A percentile compares a stretch with the other conserved stretches of the same genome.
Conservation (phyloP, 2,113 vertebrate species). For the Haplochromis vanheusdeni region DNA sequence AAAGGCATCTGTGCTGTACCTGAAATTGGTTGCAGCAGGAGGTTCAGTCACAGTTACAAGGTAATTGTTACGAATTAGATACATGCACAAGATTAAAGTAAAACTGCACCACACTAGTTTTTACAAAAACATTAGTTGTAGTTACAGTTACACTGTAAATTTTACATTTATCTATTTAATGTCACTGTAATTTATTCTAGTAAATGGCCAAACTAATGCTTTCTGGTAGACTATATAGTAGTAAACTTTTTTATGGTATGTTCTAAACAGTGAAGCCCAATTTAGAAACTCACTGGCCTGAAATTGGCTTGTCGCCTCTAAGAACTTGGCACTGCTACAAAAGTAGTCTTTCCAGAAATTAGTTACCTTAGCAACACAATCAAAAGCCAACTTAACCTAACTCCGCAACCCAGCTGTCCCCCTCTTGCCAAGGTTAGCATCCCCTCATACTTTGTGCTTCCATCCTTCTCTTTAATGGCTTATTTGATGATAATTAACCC, state of each 20-base stretch:
- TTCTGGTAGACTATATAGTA: neutral
- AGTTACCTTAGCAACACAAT: slow-evolving; percentile 33
- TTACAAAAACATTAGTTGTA: neutral
- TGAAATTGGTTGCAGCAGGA: neutral
- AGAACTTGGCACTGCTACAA: neutral
- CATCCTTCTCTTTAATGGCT: slow-evolving; percentile 71
- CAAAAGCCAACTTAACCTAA: slow-evolving; percentile 35
- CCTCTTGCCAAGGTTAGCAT: slow-evolving; percentile 61
- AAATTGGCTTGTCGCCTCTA: neutral
- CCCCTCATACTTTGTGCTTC: slow-evolving; percentile 46
- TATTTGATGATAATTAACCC: slow-evolving; percentile 78
- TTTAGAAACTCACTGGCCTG: neutral
- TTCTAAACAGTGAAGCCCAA: neutral
- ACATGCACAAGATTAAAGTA: neutral
- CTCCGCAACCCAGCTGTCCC: slow-evolving; percentile 28
- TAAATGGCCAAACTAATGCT: neutral
- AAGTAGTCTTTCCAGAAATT: neutral
- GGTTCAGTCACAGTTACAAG: neutral
- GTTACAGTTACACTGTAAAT: neutral
- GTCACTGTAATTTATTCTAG: neutral
- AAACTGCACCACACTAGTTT: neutral
- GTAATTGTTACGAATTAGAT: neutral
- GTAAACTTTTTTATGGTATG: neutral
- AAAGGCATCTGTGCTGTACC: neutral
- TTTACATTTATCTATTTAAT: neutral